These are phyloP conservation scores for Chelmon rostratus DNA, from an alignment of 2,797 vertebrate species.

Conservation along the genomic window DNA sequence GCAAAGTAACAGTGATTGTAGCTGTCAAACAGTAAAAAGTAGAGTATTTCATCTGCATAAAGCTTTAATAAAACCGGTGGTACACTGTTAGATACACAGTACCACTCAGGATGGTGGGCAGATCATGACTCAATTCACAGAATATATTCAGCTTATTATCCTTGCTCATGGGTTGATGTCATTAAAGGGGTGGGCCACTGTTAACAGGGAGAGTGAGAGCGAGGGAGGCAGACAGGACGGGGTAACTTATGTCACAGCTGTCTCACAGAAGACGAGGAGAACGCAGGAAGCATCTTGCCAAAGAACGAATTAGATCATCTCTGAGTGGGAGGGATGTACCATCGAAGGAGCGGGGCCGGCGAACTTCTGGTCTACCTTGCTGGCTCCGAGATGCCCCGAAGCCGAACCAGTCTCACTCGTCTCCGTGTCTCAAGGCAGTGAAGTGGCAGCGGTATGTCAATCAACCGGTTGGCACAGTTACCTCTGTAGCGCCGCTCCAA, in stretches of 20 bases:
- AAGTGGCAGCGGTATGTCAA: constrained; percentile 74
- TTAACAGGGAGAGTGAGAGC: constrained; percentile 5
- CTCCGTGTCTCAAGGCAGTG: constrained; percentile 64
- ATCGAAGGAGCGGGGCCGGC: constrained; percentile 25
- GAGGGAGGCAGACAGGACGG: neutral
- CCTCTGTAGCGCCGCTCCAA: constrained; percentile 63
- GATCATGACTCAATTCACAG: constrained; percentile 30
- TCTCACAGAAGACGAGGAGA: constrained; percentile 16
- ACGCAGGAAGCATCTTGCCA: constrained; percentile 19
- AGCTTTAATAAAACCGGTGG: neutral
- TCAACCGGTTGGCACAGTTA: constrained; percentile 75
- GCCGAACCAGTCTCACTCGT: constrained; percentile 64
- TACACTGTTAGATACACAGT: neutral
- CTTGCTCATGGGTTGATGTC: constrained; percentile 9
- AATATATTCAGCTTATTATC: constrained; percentile 11
- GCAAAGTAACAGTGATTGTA: neutral
- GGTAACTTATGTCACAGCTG: constrained; percentile 8
- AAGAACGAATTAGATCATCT: constrained; percentile 40
- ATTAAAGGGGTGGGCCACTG: neutral
- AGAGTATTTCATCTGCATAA: neutral
- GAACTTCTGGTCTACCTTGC: constrained; percentile 62
- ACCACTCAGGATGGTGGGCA: neutral
- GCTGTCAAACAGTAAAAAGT: neutral
- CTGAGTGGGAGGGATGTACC: constrained; percentile 41
- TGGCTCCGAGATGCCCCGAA: constrained; percentile 55